Percentiles rank a stretch among this genome's conserved stretches.
phyloP scores from a whole-genome alignment of 2,797 vertebrate species.

The Melanotaenia parkinsoni region DNA sequence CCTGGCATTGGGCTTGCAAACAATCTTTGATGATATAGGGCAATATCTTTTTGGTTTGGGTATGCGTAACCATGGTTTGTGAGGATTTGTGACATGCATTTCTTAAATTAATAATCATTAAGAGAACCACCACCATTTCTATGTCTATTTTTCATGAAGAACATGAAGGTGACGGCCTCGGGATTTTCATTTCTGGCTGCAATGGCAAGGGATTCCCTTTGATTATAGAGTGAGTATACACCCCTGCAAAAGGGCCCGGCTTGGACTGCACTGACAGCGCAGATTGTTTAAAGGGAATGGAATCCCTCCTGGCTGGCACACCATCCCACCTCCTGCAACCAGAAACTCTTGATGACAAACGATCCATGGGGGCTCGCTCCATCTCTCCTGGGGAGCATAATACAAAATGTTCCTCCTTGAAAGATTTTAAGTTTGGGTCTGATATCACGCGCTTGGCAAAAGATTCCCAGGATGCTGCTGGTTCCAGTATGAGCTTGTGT shows the following conservation, averaged over 20 bases:
- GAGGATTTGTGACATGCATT: background rate
- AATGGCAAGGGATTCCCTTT: constrained; percentile 70
- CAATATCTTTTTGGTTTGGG: background rate
- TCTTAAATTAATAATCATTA: constrained; percentile 1
- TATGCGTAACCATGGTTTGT: background rate
- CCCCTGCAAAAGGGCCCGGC: constrained; percentile 63
- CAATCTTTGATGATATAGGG: background rate
- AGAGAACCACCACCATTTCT: background rate
- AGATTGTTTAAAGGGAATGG: constrained; percentile 75
- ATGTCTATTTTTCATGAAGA: constrained; percentile 5
- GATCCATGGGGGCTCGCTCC: constrained; percentile 17
- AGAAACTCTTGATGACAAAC: constrained; percentile 62
- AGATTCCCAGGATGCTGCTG: constrained; percentile 28
- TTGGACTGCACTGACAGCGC: constrained; percentile 74
- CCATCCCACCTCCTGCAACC: constrained; percentile 67
- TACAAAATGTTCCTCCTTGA: constrained; percentile 34
- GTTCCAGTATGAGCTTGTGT: constrained; percentile 53
- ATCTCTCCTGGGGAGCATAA: constrained; percentile 23
- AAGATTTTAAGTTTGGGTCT: constrained; percentile 26
- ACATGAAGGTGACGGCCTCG: background rate
- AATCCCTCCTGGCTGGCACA: constrained; percentile 62
- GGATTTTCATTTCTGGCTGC: constrained; percentile 38
- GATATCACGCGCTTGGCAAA: constrained; percentile 1
- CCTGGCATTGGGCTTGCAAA: background rate
- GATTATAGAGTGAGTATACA: constrained; percentile 65